Conservation (phyloP, 2,888 invertebrate species). For the Eledone cirrhosa region DNA sequence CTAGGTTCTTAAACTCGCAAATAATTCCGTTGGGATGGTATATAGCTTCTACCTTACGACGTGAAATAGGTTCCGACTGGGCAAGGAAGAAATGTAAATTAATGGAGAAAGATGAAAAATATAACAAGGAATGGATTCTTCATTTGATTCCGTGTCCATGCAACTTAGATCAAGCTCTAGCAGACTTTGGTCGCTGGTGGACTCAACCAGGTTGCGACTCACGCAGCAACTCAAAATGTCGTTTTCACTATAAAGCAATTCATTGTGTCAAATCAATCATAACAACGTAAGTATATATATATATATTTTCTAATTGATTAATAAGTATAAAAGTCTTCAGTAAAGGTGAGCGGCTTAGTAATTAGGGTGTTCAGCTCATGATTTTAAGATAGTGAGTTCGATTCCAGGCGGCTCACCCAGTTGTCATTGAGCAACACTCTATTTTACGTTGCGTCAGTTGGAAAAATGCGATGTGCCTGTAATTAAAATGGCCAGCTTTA, state of each 20-base stretch:
- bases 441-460: no score
- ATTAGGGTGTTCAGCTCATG: no score
- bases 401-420: no score
- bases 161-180: constrained; percentile 85
- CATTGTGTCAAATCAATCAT: constrained; percentile 93
- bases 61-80: constrained; percentile 79
- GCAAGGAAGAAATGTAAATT: constrained; percentile 83
- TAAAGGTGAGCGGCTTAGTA: no score
- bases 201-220: constrained; percentile 70
- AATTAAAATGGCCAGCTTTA: no score
- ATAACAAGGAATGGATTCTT: constrained; percentile 77
- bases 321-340: constrained; percentile 19
- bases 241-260: constrained; percentile 86
- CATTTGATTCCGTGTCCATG: constrained; percentile 79
- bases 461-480: no score
- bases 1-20: constrained; percentile 46
- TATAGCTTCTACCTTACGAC: constrained; percentile 42
- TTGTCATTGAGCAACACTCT: no score
- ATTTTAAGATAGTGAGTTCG: no score
- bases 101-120: constrained; percentile 91
- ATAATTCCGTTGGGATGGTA: constrained; percentile 58
- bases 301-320: constrained; percentile 21
- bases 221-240: constrained; percentile 71
- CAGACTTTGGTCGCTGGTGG: constrained; percentile 91
- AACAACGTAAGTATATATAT: constrained; percentile 86